These are phyloP conservation scores for Onychostruthus taczanowskii DNA, from an alignment of 2,113 vertebrate species.

Conservation along the genomic window DNA sequence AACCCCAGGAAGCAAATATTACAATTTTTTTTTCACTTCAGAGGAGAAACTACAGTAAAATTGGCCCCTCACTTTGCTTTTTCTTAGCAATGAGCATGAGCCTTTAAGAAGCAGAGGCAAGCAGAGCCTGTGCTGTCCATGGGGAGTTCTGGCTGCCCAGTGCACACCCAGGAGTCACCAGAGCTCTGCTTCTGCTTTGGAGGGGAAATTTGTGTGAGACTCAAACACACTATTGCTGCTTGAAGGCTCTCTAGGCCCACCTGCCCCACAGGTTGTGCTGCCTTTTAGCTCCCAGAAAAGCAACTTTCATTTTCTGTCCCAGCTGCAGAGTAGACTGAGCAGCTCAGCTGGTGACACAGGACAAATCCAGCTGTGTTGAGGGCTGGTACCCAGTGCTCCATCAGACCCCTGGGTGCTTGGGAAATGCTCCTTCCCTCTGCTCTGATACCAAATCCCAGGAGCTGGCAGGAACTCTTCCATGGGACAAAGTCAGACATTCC, in stretches of 20 bases:
- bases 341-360: background rate
- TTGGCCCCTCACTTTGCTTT: background rate
- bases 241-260: background rate
- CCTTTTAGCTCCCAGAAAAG: background rate
- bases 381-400: background rate
- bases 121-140: background rate
- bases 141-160: background rate
- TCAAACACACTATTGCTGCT: background rate
- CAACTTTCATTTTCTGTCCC: background rate
- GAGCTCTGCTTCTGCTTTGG: background rate
- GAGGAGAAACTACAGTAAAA: background rate
- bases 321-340: background rate
- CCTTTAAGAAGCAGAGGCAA: background rate
- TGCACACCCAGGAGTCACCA: background rate
- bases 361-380: background rate
- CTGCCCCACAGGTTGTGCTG: fast-evolving
- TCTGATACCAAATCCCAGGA: background rate
- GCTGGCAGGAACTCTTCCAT: background rate
- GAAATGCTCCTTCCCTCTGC: background rate
- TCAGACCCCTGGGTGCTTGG: background rate
- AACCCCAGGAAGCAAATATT: conserved; percentile 43
- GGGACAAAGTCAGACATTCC: background rate
- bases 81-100: background rate
- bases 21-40: background rate
- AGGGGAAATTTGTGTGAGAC: background rate